Base-by-base conservation (phyloP, 2,888 invertebrate genomes). In the Teinopalpus imperialis region DNA sequence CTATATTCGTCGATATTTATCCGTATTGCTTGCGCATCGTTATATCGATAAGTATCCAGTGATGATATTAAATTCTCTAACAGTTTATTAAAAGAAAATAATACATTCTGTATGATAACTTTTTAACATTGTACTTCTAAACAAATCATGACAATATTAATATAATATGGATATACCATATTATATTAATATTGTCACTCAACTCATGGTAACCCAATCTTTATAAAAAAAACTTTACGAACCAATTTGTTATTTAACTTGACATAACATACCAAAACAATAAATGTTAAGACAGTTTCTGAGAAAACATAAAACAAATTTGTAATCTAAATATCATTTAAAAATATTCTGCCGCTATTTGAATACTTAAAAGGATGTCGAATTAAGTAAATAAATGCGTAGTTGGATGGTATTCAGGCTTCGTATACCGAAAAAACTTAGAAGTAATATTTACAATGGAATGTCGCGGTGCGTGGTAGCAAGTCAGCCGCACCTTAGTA, bases 401-500 rank as follows among this genome's bases (percentile, higher is more conserved):
- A 43, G 45, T 51, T 53, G 49, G 40, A 21, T 39, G 48, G 51
- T 52, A 57, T 52, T 50, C 49, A 44, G 56, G 52, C 47, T 54
- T 45, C 34, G 34, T 39, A 39, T 47, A 37, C 51, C 49, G 59
- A 66, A 61, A 62, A 61, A 54, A 54, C 56, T 57, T 57, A 53
- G 49, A 52, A 57, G 55, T 49, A 59, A 57, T 60, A 54, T 59
- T 58, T 55, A 63, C 57, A 63, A 66, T 59, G 85, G 87, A 87
- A 88, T 87, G 86, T 63, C 56, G 81, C 41, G 29, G 26, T 66
- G 39, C 66, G 57, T 56, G 63, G 54, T 56, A 61, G 65, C 58
- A 57, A 35, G 64, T 57, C 57, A 61, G 79, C 78, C 87, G 75
- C 87, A 78, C 83, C 86, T 82, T 67, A 37, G 55, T 57, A 66